phyloP scores from a whole-genome alignment of 1,140 invertebrate genomes.

The Galendromus occidentalis region DNA sequence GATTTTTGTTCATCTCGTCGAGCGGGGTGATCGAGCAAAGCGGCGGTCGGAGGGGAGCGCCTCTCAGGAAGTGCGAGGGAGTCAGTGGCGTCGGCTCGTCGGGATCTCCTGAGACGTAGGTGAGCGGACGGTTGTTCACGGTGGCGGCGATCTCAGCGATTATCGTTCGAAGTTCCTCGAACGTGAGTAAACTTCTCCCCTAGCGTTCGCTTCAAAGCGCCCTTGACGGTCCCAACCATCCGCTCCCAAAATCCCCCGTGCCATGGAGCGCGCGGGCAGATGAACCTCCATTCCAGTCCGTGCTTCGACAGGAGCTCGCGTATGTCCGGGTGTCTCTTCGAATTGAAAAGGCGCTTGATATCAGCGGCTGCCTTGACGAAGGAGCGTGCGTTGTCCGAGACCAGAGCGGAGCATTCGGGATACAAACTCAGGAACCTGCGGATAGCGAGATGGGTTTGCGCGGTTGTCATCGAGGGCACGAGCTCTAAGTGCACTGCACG shows the following conservation, averaged over 20 bases:
- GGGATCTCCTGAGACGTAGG: conserved; percentile 10
- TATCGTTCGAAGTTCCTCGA: conserved; percentile 20
- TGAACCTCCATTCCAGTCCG: conserved; percentile 28
- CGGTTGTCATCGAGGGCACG: no score
- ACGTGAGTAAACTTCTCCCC: conserved; percentile 16
- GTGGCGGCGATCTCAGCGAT: conserved; percentile 19
- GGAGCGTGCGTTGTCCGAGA: no score
- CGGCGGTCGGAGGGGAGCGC: neutral
- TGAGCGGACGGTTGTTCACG: conserved; percentile 19
- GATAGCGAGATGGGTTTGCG: no score
- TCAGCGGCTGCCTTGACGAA: no score
- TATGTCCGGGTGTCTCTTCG: no score
- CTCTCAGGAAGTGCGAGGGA: neutral
- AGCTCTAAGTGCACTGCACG: no score
- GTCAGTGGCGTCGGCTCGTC: neutral
- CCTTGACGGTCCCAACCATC: conserved; percentile 23
- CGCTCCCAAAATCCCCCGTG: conserved; percentile 29
- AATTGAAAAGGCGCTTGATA: no score
- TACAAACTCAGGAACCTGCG: no score
- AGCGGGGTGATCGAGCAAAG: no score
- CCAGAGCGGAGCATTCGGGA: no score
- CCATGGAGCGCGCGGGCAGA: conserved; percentile 27
- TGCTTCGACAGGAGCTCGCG: no score
- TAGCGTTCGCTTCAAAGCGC: conserved; percentile 22
- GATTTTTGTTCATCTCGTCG: no score